Percentiles rank a stretch among this genome's conserved stretches.
These are phyloP conservation scores for Jacana jacana DNA, from an alignment of 2,113 vertebrate species.

Conservation along the genomic window DNA sequence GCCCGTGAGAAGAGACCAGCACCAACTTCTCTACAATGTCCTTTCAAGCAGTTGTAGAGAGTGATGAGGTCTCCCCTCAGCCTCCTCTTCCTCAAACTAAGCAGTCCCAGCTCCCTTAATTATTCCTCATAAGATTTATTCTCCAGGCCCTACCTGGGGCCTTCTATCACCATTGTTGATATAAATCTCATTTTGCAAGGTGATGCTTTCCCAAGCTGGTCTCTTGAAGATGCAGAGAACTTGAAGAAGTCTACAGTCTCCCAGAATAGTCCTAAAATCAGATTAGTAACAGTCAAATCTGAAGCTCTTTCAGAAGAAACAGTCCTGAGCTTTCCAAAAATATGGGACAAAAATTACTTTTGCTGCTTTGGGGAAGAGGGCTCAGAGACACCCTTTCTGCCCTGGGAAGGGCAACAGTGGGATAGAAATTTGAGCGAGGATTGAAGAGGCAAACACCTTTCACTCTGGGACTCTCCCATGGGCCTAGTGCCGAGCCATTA, in stretches of 20 bases:
- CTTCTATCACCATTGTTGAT: background rate
- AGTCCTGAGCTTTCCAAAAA: background rate
- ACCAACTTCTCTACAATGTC: too few species aligned
- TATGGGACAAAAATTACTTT: background rate
- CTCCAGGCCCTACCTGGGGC: too few species aligned
- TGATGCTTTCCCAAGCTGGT: background rate
- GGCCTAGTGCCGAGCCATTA: background rate
- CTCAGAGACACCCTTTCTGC: background rate
- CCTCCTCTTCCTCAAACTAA: too few species aligned
- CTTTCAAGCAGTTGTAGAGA: too few species aligned
- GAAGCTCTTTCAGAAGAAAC: background rate
- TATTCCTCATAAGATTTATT: too few species aligned
- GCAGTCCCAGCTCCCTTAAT: too few species aligned
- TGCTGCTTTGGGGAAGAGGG: background rate
- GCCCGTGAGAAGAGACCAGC: too few species aligned
- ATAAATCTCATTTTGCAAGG: background rate
- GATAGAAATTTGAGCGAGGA: background rate
- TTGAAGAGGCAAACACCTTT: background rate
- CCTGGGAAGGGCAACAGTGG: background rate
- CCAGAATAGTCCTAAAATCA: background rate
- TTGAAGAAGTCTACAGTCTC: background rate
- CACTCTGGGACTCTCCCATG: background rate
- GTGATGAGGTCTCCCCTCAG: too few species aligned
- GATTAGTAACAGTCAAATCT: background rate
- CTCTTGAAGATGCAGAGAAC: background rate